These are phyloP conservation scores for Cryptophagus acutangulus DNA, from an alignment of 2,888 invertebrate genomes.

Conservation along the genomic window DNA sequence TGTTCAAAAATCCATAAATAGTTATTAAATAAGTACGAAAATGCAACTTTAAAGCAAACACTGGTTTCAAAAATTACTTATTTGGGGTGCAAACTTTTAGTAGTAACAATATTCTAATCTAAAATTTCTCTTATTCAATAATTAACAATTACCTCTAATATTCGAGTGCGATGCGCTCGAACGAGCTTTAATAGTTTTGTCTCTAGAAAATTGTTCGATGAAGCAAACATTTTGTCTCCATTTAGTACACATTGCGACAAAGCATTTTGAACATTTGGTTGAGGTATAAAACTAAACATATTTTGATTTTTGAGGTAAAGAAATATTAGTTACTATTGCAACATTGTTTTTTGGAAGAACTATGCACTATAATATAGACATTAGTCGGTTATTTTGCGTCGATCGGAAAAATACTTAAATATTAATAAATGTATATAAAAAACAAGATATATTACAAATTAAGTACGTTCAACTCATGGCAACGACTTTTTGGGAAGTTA, in stretches of 20 bases:
- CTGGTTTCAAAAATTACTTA: neutral
- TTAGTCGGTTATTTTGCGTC: too few relatives aligned
- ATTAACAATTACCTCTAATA: slow-evolving; percentile 45
- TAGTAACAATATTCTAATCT: slow-evolving; percentile 33
- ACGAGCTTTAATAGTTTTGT: too few relatives aligned
- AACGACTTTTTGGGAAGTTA: slow-evolving; percentile 30
- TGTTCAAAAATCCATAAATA: slow-evolving; percentile 3
- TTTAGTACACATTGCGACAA: too few relatives aligned
- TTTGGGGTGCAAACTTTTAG: neutral
- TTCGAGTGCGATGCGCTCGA: slow-evolving; percentile 35
- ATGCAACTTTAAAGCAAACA: slow-evolving; percentile 33
- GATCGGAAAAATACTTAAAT: too few relatives aligned
- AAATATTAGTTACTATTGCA: too few relatives aligned
- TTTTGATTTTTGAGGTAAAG: too few relatives aligned
- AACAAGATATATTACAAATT: too few relatives aligned
- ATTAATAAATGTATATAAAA: too few relatives aligned
- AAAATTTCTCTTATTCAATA: slow-evolving; percentile 45
- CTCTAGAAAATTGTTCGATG: too few relatives aligned
- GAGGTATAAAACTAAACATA: slow-evolving; percentile 35
- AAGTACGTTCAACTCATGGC: slow-evolving; percentile 13
- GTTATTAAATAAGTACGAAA: slow-evolving; percentile 21
- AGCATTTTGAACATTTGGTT: too few relatives aligned
- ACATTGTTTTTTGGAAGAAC: slow-evolving; percentile 35
- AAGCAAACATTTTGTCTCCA: too few relatives aligned
- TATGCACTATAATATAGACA: too few relatives aligned